These are phyloP conservation scores for Chymomyza amoena DNA, from an alignment of 2,888 invertebrate species.

Conservation along the genomic window DNA sequence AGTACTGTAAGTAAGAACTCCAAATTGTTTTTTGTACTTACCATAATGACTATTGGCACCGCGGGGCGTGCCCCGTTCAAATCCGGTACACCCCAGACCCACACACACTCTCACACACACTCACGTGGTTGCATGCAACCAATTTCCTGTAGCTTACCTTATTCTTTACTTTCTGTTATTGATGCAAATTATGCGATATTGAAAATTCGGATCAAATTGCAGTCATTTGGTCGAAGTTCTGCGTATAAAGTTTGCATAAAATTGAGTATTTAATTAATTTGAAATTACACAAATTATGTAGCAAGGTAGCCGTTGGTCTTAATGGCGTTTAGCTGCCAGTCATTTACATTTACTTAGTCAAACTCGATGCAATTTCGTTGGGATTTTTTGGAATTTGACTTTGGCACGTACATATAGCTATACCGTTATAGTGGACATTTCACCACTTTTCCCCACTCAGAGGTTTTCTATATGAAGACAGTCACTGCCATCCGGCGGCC, in stretches of 20 bases:
- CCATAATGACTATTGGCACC: constrained; percentile 11
- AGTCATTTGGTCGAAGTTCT: constrained; percentile 42
- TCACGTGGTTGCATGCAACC: neutral
- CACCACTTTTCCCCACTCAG: too few species aligned
- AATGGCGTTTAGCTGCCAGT: constrained; percentile 23
- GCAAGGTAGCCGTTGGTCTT: constrained; percentile 32
- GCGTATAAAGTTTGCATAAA: constrained; percentile 27
- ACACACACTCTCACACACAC: neutral
- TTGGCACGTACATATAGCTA: neutral
- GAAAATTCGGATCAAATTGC: constrained; percentile 54
- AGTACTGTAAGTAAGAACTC: neutral
- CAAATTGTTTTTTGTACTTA: neutral
- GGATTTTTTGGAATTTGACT: neutral
- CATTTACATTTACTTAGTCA: constrained; percentile 24
- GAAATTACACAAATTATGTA: constrained; percentile 34
- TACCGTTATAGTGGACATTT: too few species aligned
- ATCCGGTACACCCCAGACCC: constrained; percentile 37
- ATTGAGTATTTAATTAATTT: constrained; percentile 40
- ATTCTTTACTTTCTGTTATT: constrained; percentile 12
- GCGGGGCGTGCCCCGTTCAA: constrained; percentile 52
- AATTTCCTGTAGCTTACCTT: neutral
- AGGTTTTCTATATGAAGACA: too few species aligned
- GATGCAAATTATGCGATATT: constrained; percentile 65
- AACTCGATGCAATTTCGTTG: neutral
- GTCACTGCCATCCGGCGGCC: too few species aligned